Percentiles rank a stretch among this genome's conserved stretches.
Evolutionary conservation across 1,140 invertebrate species (phyloP).

Genomic region (Helicoverpa armigera): DNA sequence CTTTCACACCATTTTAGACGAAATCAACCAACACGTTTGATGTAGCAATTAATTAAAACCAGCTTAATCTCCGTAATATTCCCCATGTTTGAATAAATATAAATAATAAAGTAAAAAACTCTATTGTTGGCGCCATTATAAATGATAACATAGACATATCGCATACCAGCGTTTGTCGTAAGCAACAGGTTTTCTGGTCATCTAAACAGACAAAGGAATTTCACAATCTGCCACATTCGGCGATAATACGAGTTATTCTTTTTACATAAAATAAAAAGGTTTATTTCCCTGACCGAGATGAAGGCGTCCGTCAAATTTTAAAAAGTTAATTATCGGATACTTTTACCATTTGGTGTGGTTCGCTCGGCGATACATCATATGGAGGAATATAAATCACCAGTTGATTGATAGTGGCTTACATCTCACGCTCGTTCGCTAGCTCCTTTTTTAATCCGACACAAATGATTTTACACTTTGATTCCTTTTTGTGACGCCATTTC

Average conservation of each 20-base stretch:
- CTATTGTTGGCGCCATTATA: conserved; percentile 48
- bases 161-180: conserved; percentile 42
- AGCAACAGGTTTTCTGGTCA: conserved; percentile 45
- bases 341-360: conserved; percentile 67
- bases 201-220: conserved; percentile 41
- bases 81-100: conserved; percentile 45
- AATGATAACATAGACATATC: conserved; percentile 46
- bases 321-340: conserved; percentile 85
- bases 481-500: conserved; percentile 76
- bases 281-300: conserved; percentile 57
- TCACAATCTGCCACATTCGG: conserved; percentile 49
- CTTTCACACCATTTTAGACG: conserved; percentile 33
- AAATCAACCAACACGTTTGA: conserved; percentile 11
- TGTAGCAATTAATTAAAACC: conserved; percentile 36
- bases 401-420: conserved; percentile 82
- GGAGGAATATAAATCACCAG: conserved; percentile 79
- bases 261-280: conserved; percentile 48
- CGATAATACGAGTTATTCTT: conserved; percentile 42
- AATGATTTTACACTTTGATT: conserved; percentile 83
- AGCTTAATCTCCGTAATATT: conserved; percentile 30
- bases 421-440: conserved; percentile 80
- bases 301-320: conserved; percentile 83
- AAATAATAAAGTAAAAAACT: conserved; percentile 40
- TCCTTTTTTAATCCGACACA: conserved; percentile 84
- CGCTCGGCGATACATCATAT: conserved; percentile 79